Percentiles rank a stretch among this genome's conserved stretches.
Evolutionary conservation across 2,113 vertebrate genomes (phyloP).

Genomic region (Jaculus jaculus): DNA sequence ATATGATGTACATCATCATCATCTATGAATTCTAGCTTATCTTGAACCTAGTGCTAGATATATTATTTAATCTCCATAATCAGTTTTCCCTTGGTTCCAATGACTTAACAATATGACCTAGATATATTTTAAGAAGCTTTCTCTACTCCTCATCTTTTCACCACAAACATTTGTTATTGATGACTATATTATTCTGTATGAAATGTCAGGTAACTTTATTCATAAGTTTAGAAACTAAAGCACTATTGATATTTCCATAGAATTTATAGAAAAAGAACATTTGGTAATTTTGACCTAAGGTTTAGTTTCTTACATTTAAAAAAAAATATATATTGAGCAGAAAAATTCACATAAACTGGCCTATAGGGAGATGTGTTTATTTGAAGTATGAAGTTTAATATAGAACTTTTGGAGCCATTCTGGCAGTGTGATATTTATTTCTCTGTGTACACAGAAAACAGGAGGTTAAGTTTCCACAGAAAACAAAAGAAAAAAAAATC

Average conservation of each 20-base stretch:
- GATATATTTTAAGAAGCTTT: neutral
- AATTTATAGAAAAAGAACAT: neutral
- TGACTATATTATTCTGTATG: constrained; percentile 34
- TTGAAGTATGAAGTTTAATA: constrained; percentile 58
- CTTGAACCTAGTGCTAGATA: neutral
- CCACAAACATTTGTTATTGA: neutral
- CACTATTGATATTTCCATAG: neutral
- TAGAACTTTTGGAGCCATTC: constrained; percentile 70
- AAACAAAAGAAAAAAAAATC: constrained; percentile 59
- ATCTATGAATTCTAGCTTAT: neutral
- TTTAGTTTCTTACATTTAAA: constrained; percentile 7
- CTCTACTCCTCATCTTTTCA: neutral
- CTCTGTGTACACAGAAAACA: constrained; percentile 63
- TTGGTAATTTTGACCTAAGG: constrained; percentile 61
- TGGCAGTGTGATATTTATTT: constrained; percentile 63
- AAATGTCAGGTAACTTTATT: constrained; percentile 43
- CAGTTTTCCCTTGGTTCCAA: neutral
- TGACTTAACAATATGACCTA: neutral
- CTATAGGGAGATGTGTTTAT: constrained; percentile 59
- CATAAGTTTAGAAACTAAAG: neutral
- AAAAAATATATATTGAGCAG: constrained; percentile 24
- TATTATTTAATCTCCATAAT: neutral
- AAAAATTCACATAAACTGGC: constrained; percentile 56
- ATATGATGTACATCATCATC: neutral
- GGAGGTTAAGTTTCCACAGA: constrained; percentile 66